Conservation (phyloP, 2,888 invertebrate genomes). For the Muschampia plurimacula region DNA sequence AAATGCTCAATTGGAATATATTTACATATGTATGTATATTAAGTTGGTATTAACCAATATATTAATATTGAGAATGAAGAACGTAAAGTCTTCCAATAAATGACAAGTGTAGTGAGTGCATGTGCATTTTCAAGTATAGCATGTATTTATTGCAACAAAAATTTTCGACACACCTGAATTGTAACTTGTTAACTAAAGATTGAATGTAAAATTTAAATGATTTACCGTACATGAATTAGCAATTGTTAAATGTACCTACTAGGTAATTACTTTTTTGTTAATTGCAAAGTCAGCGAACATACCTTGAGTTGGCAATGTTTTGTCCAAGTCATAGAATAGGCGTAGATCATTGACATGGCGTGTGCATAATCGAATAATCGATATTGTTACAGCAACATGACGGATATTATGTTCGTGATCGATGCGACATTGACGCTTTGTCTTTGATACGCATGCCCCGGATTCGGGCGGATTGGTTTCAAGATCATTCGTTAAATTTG, state of each 20-base stretch:
- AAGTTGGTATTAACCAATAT: too few species aligned
- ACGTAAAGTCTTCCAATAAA: too few species aligned
- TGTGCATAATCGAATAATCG: conserved; percentile 64
- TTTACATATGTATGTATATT: too few species aligned
- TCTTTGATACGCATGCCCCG: conserved; percentile 71
- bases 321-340: conserved; percentile 44
- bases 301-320: conserved; percentile 26
- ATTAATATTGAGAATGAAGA: too few species aligned
- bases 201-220: conserved; percentile 8
- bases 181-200: conserved; percentile 13
- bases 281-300: conserved; percentile 25
- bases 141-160: too few species aligned
- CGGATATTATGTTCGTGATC: conserved; percentile 70
- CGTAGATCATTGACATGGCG: conserved; percentile 60
- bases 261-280: conserved; percentile 30
- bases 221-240: conserved; percentile 12
- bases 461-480: conserved; percentile 73
- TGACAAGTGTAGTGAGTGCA: too few species aligned
- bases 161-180: too few species aligned
- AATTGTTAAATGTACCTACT: conserved; percentile 14
- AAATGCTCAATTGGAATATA: too few species aligned
- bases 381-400: conserved; percentile 60
- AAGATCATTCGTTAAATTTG: conserved; percentile 57
- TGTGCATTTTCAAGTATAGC: too few species aligned
- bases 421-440: conserved; percentile 73